Conservation (phyloP, 2,797 vertebrate genomes). For the Lophotriccus pileatus region DNA sequence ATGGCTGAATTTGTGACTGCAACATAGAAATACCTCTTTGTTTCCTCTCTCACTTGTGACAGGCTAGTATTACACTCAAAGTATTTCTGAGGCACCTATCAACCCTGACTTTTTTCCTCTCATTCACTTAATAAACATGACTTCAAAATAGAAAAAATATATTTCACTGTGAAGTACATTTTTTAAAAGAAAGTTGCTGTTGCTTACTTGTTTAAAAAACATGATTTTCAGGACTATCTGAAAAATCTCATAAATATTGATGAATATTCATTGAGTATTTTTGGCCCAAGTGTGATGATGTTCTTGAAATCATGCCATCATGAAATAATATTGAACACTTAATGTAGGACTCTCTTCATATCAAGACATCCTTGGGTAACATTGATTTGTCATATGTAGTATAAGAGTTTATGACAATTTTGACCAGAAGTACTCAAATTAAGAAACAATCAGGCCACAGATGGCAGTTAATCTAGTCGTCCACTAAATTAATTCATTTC, state of each 20-base stretch:
- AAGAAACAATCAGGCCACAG: slow-evolving; percentile 48
- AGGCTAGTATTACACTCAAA: not conserved
- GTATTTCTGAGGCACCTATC: not conserved
- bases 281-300: not conserved
- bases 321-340: not conserved
- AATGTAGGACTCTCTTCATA: not conserved
- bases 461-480: slow-evolving; percentile 49
- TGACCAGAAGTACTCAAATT: slow-evolving; percentile 39
- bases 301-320: not conserved
- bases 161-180: not conserved
- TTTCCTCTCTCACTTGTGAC: not conserved
- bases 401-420: not conserved
- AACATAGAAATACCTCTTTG: not conserved
- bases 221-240: not conserved
- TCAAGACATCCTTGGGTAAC: not conserved
- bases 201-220: not conserved
- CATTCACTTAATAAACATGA: not conserved
- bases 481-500: slow-evolving; percentile 56
- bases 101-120: not conserved
- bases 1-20: not conserved
- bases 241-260: not conserved
- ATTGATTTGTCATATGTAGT: not conserved
- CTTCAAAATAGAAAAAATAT: not conserved
- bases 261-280: not conserved
- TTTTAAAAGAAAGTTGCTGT: not conserved